These are phyloP conservation scores for Anadara kagoshimensis DNA, from an alignment of 1,140 invertebrate species.

Conservation along the genomic window DNA sequence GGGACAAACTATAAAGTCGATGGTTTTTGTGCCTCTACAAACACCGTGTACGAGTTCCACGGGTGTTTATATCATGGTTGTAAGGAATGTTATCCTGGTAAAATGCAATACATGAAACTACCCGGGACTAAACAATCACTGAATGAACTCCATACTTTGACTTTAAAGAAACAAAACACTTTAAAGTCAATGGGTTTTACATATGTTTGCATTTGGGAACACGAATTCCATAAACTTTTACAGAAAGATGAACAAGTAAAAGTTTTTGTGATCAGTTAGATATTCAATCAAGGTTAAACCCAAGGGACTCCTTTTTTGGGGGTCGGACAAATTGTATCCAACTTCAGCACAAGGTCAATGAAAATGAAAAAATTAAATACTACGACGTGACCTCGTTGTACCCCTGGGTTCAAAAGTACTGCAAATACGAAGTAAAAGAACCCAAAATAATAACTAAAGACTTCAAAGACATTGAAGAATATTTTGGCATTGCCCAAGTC, in stretches of 20 bases:
- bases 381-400: slow-evolving; percentile 17
- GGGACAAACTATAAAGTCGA: slow-evolving; percentile 27
- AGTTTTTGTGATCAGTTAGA: slow-evolving; percentile 30
- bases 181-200: slow-evolving; percentile 28
- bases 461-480: slow-evolving; percentile 1
- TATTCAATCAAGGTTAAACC: slow-evolving; percentile 28
- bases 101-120: neutral
- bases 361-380: too few relatives aligned
- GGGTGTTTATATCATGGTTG: slow-evolving; percentile 56
- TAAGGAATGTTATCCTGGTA: slow-evolving; percentile 39
- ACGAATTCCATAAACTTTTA: slow-evolving; percentile 39
- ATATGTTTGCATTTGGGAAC: slow-evolving; percentile 45
- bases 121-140: slow-evolving; percentile 24
- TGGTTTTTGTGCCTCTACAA: slow-evolving; percentile 26
- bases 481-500: slow-evolving; percentile 15
- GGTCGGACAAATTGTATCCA: slow-evolving; percentile 65
- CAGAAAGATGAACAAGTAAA: slow-evolving; percentile 13
- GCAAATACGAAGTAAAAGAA: slow-evolving; percentile 11
- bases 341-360: slow-evolving; percentile 44
- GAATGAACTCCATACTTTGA: slow-evolving; percentile 32
- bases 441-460: slow-evolving; percentile 17
- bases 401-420: slow-evolving; percentile 8
- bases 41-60: slow-evolving; percentile 45
- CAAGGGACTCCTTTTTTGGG: slow-evolving; percentile 65
- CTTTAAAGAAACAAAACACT: slow-evolving; percentile 20